Percentiles rank a stretch among this genome's conserved stretches.
Conservation (phyloP, 2,888 invertebrate genomes). For the Eueremaeus valkanovi region DNA sequence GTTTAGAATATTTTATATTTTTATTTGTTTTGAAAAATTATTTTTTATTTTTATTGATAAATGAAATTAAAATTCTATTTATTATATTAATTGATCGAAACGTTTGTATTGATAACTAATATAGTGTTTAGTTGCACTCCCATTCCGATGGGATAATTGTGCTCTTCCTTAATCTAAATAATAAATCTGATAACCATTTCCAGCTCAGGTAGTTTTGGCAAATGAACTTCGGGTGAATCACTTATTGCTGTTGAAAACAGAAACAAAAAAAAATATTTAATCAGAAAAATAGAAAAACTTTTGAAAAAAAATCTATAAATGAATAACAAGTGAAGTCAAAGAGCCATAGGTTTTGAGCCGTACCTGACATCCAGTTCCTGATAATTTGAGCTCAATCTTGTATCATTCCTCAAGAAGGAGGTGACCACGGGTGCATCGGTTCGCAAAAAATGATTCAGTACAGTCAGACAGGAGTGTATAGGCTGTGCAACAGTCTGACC, state of each 20-base stretch:
- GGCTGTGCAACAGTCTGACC: constrained; percentile 94
- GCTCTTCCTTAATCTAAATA: too few relatives aligned
- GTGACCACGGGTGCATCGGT: background rate
- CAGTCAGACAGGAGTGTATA: constrained; percentile 83
- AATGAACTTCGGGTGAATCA: background rate
- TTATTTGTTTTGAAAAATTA: too few relatives aligned
- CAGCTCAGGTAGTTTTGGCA: background rate
- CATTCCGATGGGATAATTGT: too few relatives aligned
- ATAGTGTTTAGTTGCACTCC: too few relatives aligned
- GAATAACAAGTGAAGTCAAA: background rate
- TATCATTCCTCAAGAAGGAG: background rate
- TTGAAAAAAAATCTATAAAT: background rate
- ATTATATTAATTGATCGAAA: too few relatives aligned
- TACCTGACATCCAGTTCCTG: too few relatives aligned
- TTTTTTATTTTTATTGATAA: too few relatives aligned
- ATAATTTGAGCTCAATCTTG: too few relatives aligned
- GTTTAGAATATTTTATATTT: too few relatives aligned
- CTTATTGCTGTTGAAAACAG: background rate
- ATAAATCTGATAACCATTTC: too few relatives aligned
- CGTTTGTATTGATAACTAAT: too few relatives aligned
- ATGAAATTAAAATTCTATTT: too few relatives aligned
- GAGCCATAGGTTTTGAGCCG: background rate
- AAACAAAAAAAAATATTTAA: background rate
- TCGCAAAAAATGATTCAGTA: constrained; percentile 76
- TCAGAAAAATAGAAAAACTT: background rate